These are phyloP conservation scores for Nyctibius grandis DNA, from an alignment of 2,797 vertebrate genomes.

Conservation along the genomic window DNA sequence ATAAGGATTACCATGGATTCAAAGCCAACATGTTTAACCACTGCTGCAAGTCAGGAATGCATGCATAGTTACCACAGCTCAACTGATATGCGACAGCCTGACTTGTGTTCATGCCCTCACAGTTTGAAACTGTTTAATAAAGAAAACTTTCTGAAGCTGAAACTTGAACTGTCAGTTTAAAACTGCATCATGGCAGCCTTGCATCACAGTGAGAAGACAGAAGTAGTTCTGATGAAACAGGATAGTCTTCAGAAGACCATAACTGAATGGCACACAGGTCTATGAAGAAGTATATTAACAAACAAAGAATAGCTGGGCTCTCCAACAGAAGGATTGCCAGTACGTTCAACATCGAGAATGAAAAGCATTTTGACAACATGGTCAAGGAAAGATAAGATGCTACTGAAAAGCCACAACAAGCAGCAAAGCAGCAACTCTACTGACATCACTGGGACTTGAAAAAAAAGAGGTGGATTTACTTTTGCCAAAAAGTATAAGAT, in stretches of 20 bases:
- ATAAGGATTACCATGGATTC: background rate
- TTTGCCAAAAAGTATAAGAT: background rate
- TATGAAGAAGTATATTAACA: background rate
- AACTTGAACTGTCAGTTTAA: background rate
- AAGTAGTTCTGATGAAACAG: background rate
- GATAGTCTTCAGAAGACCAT: background rate
- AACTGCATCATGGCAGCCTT: background rate
- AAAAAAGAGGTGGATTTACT: background rate
- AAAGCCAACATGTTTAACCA: background rate
- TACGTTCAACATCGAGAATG: background rate
- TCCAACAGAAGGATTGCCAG: background rate
- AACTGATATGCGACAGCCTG: background rate
- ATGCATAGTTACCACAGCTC: background rate
- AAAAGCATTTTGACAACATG: background rate
- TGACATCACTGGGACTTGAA: background rate
- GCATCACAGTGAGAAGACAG: background rate
- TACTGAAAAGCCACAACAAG: background rate
- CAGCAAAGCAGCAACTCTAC: background rate
- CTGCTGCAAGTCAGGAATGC: background rate
- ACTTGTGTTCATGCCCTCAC: background rate
- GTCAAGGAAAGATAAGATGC: background rate
- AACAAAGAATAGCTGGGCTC: background rate
- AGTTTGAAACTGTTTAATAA: background rate
- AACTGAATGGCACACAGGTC: background rate
- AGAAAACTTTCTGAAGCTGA: background rate